Percentiles rank a stretch among this genome's conserved stretches.
These are phyloP conservation scores for Siniperca chuatsi DNA, from an alignment of 2,113 vertebrate genomes.

Conservation along the genomic window DNA sequence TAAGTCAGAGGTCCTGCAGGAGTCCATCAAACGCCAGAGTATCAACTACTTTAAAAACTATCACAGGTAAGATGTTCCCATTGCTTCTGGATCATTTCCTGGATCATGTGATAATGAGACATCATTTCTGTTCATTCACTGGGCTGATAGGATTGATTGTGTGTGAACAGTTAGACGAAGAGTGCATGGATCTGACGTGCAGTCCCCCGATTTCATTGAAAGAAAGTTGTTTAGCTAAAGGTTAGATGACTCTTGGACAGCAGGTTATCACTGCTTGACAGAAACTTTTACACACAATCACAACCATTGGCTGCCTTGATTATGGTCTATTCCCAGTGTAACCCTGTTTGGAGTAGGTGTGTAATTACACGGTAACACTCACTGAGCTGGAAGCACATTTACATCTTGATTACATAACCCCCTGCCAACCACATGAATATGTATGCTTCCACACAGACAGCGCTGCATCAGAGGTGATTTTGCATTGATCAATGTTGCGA, in stretches of 20 bases:
- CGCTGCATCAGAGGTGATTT: conserved; percentile 31
- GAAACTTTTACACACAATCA: conserved; percentile 16
- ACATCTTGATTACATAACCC: conserved; percentile 56
- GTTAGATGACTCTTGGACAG: conserved; percentile 2
- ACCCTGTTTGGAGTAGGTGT: conserved; percentile 16
- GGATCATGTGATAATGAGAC: neutral
- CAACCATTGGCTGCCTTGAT: neutral
- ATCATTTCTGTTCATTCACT: neutral
- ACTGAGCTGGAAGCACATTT: conserved; percentile 44
- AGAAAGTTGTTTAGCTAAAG: neutral
- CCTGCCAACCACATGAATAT: conserved; percentile 60
- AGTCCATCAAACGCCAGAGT: conserved; percentile 97
- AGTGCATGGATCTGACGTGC: neutral
- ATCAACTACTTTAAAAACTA: conserved; percentile 99
- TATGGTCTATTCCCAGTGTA: neutral
- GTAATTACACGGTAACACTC: conserved; percentile 50
- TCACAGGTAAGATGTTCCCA: conserved; percentile 89
- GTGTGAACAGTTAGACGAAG: neutral
- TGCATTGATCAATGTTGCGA: conserved; percentile 40
- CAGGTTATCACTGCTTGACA: neutral
- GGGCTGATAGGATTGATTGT: neutral
- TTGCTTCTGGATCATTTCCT: neutral
- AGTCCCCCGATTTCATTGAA: neutral
- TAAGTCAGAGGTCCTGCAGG: conserved; percentile 97
- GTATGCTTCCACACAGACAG: conserved; percentile 31